A percentile compares a stretch with the other conserved stretches of the same genome.
Evolutionary conservation across 2,888 invertebrate species (phyloP).

Genomic region (Neocrepidodera transversa): DNA sequence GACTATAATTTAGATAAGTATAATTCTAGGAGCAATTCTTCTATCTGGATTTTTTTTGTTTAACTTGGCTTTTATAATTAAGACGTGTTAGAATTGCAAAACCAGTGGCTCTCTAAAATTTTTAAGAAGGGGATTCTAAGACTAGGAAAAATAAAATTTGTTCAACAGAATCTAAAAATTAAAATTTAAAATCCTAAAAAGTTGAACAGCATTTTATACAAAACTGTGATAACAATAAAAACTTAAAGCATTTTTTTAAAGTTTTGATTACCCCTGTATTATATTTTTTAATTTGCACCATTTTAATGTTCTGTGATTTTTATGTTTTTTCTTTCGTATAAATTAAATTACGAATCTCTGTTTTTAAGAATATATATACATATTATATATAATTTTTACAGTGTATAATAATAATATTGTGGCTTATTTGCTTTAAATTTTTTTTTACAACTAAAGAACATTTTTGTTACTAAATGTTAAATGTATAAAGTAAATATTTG

Average conservation of each 20-base stretch:
- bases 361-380: neutral
- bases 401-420: neutral
- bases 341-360: neutral
- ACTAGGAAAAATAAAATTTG: no score
- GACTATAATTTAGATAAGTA: no score
- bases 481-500: neutral
- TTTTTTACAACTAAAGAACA: neutral
- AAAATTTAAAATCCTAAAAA: no score
- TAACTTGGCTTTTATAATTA: no score
- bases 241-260: neutral
- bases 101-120: no score
- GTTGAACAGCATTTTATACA: neutral
- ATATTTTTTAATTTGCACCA: slow-evolving; percentile 4
- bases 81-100: no score
- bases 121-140: no score
- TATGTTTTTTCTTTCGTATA: neutral
- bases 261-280: slow-evolving; percentile 11
- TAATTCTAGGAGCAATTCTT: no score
- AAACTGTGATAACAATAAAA: neutral
- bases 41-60: no score
- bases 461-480: neutral
- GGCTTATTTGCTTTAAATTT: neutral
- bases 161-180: no score
- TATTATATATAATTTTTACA: neutral
- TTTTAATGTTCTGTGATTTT: slow-evolving; percentile 22